Base-by-base conservation (phyloP, 2,113 vertebrate genomes). In the Desmodus rotundus region DNA sequence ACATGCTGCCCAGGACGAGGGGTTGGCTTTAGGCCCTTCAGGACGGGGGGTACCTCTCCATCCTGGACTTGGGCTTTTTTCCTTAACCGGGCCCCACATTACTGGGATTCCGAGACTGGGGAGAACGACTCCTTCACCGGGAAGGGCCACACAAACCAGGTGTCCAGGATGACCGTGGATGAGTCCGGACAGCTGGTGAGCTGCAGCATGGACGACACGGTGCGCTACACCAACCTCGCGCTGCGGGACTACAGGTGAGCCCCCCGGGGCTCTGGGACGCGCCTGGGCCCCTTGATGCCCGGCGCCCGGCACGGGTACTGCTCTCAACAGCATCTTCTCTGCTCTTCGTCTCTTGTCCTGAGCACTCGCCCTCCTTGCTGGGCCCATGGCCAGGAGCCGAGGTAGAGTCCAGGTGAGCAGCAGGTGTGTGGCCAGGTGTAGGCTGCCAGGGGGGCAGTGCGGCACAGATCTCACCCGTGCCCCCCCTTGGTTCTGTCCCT, bases 171-270 rank as follows among this genome's bases (percentile, higher is more conserved):
- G 98, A 98, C 96, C 1, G 97, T 99, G 56, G 98, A 99, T 4
- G 98, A 99, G 3, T 96, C 96, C 0, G 97, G 98, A 33, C 98
- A 99, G 77, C 98, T 99, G 92, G 99, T 99, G 74, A 99, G 98
- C 20, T 99, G 99, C 98, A 99, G 99, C 97, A 99, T 99, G 99
- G 99, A 99, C 4, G 99, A 99, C 63, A 99, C 99, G 0, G 98
- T 99, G 92, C 99, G 99, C 74, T 99, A 98, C 78, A 99, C 99
- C 56, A 98, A 61, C 96, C 95, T 99, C 24, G 91, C 10, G 56
- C 99, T 98, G 86, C 98, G 98, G 50, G 99, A 99, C 87, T 99
- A 99, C 99, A 99, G 99, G 99, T 99, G 95, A 14, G 56, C 41
- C 1, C 1, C 20, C 36, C 4, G 0, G 1, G 83, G 31, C 13